Evolutionary conservation across 64 coral and sea anemone species (phyloP), one percentile per base, ranked within the genome.

Genomic region (Astreopora myriophthalma): DNA sequence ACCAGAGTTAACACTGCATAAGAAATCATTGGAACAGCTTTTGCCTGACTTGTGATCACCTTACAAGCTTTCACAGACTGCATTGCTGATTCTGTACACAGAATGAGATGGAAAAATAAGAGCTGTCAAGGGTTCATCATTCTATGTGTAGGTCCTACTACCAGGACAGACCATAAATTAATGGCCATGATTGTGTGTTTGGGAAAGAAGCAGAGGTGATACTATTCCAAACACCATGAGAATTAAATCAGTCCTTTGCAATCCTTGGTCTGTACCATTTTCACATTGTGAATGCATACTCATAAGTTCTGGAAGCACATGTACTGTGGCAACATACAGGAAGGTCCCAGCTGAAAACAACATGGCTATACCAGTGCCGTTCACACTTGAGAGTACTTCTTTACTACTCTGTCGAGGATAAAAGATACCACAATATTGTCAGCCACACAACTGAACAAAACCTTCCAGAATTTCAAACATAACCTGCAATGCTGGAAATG

Each of bases 301-400:
- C 65, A 83, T 80, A 13, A 95, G 80, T 82, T 95, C 96, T 22
- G 96, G 96, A 19, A 98, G 65, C 3, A 98, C 96, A 69, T 98
- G 96, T 11, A 98, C 96, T 29, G 96, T 98, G 1, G 96, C 96
- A 17, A 98, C 96, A 63, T 98, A 98, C 5, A 98, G 96, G 29
- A 98, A 98, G 14, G 96, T 98, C 31, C 96, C 96, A 8, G 96
- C 96, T 40, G 96, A 98, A 71, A 98, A 98, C 28, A 98, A 30
- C 96, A 98, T 98, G 26, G 96, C 96, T 6, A 98, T 89, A 16
- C 96, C 96, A 74, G 96, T 98, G 20, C 94, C 96, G 14, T 98
- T 98, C 0, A 98, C 93, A 90, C 93, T 98, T 26, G 96, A 92
- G 29, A 98, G 72, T 23, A 93, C 86, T 79, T 98, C 96, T 66